Conservation (phyloP, 2,113 vertebrate species). For the Triplophysa tibetana region DNA sequence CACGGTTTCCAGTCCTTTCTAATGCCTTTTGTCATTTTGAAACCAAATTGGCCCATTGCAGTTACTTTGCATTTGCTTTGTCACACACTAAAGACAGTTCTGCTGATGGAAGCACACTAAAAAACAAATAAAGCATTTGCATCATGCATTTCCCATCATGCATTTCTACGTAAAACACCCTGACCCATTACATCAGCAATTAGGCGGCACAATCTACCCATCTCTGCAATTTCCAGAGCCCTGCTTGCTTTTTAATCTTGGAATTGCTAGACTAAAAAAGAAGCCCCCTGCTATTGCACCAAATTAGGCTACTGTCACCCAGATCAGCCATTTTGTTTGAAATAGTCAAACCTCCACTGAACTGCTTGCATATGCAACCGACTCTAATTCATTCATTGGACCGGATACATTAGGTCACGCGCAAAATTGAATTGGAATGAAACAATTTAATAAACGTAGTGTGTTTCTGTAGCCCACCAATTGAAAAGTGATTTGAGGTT, state of each 20-base stretch:
- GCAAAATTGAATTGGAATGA: background rate
- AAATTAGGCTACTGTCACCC: slow-evolving; percentile 30
- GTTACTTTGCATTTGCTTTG: background rate
- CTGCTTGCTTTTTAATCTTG: slow-evolving; percentile 7
- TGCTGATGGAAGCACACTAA: slow-evolving; percentile 25
- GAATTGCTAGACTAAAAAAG: slow-evolving; percentile 23
- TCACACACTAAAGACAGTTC: background rate
- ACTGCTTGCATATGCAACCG: slow-evolving; percentile 3
- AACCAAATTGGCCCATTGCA: background rate
- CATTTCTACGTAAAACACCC: background rate
- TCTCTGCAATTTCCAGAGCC: slow-evolving; percentile 19
- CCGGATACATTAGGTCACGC: background rate
- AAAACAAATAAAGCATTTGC: background rate
- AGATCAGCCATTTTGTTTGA: background rate
- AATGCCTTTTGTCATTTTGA: background rate
- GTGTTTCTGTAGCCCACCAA: background rate
- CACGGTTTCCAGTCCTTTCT: background rate
- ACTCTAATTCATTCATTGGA: slow-evolving; percentile 25
- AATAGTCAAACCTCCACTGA: slow-evolving; percentile 12
- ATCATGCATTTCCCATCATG: slow-evolving; percentile 22
- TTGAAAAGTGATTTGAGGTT: background rate
- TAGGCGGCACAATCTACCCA: background rate
- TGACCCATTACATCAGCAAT: slow-evolving; percentile 26
- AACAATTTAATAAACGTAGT: slow-evolving; percentile 17
- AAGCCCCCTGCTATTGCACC: slow-evolving; percentile 19